Evolutionary conservation across 2,888 invertebrate genomes (phyloP).

Genomic region (Beris morrisii): DNA sequence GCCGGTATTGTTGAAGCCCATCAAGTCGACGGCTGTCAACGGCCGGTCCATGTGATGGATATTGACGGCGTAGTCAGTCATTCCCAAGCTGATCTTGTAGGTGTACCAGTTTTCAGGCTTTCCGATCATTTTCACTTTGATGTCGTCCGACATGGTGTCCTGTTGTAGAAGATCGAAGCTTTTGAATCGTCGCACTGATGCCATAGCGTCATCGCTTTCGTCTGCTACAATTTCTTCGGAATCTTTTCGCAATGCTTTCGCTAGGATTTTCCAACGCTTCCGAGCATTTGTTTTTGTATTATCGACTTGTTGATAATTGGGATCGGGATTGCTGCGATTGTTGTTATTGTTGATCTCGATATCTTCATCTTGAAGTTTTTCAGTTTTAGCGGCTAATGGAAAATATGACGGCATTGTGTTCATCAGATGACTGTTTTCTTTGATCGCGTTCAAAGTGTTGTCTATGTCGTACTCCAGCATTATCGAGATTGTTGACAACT

Average conservation of each 20-base stretch:
- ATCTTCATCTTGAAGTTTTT: not conserved
- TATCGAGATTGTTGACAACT: slow-evolving; percentile 49
- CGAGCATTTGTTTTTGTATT: slow-evolving; percentile 59
- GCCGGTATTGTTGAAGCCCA: slow-evolving; percentile 82
- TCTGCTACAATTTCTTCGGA: slow-evolving; percentile 51
- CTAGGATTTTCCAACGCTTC: slow-evolving; percentile 70
- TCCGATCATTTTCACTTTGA: slow-evolving; percentile 53
- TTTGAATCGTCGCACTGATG: slow-evolving; percentile 63
- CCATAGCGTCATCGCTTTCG: slow-evolving; percentile 57
- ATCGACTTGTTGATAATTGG: slow-evolving; percentile 33
- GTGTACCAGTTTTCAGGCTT: slow-evolving; percentile 64
- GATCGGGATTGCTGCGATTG: slow-evolving; percentile 42
- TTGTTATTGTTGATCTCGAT: slow-evolving; percentile 37
- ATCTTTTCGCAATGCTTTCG: slow-evolving; percentile 62
- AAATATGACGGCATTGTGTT: slow-evolving; percentile 32
- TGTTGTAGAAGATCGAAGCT: slow-evolving; percentile 62
- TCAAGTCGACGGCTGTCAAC: slow-evolving; percentile 70
- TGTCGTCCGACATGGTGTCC: slow-evolving; percentile 55
- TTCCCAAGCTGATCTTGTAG: slow-evolving; percentile 59
- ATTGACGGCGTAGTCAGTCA: slow-evolving; percentile 59
- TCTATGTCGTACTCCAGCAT: slow-evolving; percentile 56
- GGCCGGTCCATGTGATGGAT: slow-evolving; percentile 64
- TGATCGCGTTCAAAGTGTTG: slow-evolving; percentile 53
- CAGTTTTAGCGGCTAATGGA: not conserved
- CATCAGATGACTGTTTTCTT: slow-evolving; percentile 48